Percentiles rank a stretch among this genome's conserved stretches.
Evolutionary conservation across 1,140 invertebrate species (phyloP).

Genomic region (Drosophila pachea): DNA sequence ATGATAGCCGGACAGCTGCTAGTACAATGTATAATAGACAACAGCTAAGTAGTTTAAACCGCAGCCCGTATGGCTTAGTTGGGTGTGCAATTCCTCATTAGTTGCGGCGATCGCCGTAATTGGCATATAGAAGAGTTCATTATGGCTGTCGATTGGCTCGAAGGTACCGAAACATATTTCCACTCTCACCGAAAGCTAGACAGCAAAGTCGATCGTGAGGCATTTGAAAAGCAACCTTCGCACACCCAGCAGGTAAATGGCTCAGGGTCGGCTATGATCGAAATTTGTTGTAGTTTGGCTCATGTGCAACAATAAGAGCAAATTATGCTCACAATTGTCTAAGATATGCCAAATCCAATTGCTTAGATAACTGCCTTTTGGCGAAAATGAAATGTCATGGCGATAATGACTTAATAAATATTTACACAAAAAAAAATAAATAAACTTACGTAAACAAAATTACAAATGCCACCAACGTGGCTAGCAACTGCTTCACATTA

Average conservation of each 20-base stretch:
- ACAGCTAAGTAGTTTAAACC: conserved; percentile 37
- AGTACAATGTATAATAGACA: conserved; percentile 56
- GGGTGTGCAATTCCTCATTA: conserved; percentile 42
- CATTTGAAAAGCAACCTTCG: conserved; percentile 48
- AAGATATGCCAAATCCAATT: conserved; percentile 60
- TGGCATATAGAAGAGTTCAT: conserved; percentile 69
- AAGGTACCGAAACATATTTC: not conserved
- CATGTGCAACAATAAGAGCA: conserved; percentile 52
- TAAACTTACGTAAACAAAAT: conserved; percentile 29
- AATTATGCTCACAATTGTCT: conserved; percentile 54
- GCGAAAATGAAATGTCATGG: conserved; percentile 54
- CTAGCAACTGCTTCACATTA: conserved; percentile 12
- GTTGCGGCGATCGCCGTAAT: conserved; percentile 42
- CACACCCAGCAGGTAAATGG: conserved; percentile 34
- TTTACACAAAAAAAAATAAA: conserved; percentile 23
- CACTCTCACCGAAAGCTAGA: conserved; percentile 3
- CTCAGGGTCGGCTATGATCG: conserved; percentile 46
- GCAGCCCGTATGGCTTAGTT: conserved; percentile 8
- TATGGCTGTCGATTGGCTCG: conserved; percentile 2
- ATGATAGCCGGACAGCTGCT: conserved; percentile 22
- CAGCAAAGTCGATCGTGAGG: not conserved
- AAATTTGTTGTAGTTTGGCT: conserved; percentile 7
- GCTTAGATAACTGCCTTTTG: conserved; percentile 41
- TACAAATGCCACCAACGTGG: conserved; percentile 8
- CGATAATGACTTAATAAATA: conserved; percentile 30